phyloP scores from a whole-genome alignment of 2,888 invertebrate species.

The Colostygia pectinataria region DNA sequence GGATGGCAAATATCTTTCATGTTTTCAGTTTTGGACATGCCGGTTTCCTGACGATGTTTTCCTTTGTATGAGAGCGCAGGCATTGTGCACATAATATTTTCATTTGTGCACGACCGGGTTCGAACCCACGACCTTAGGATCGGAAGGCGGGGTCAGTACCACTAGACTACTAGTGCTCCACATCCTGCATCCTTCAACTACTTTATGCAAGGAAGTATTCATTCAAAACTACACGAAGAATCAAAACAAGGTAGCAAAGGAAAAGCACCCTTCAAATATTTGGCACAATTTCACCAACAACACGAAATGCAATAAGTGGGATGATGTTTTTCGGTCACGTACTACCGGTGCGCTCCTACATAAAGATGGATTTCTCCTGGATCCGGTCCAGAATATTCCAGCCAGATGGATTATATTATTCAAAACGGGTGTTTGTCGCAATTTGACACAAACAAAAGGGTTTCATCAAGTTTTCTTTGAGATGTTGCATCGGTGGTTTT shows the following conservation, averaged over 20 bases:
- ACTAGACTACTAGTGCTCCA: no score
- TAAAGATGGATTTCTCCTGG: conserved; percentile 49
- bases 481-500: conserved; percentile 18
- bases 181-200: no score
- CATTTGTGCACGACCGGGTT: no score
- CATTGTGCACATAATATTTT: no score
- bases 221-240: neutral
- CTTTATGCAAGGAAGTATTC: no score
- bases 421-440: conserved; percentile 41
- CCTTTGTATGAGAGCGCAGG: no score
- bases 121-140: no score
- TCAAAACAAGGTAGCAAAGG: conserved; percentile 7
- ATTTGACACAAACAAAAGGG: conserved; percentile 42
- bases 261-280: conserved; percentile 26
- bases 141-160: no score
- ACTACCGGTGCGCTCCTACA: conserved; percentile 37
- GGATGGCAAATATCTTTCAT: no score
- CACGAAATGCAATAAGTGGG: conserved; percentile 32
- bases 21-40: no score
- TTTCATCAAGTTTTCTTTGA: conserved; percentile 29
- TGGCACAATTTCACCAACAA: conserved; percentile 29
- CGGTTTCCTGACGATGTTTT: no score
- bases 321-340: conserved; percentile 44
- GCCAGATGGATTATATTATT: conserved; percentile 50
- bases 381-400: conserved; percentile 41